Evolutionary conservation across 2,888 invertebrate species (phyloP).

Genomic region (Xestia xanthographa): DNA sequence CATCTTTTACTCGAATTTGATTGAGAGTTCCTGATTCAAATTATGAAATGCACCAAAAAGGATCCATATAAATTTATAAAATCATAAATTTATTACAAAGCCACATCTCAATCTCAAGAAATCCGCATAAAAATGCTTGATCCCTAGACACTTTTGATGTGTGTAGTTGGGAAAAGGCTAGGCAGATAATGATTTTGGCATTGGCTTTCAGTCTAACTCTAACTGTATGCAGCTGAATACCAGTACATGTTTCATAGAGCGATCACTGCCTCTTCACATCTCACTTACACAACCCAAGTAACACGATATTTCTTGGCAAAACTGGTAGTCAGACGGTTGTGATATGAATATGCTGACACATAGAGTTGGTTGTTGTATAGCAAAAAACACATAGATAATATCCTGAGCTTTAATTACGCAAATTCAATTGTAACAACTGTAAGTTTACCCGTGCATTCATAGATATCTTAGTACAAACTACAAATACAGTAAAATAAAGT

Average conservation of each 20-base stretch:
- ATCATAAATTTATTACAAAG: no score
- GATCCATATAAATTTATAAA: no score
- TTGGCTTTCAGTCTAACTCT: background rate
- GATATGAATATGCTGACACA: background rate
- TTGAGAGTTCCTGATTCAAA: no score
- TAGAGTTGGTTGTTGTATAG: background rate
- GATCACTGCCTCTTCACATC: background rate
- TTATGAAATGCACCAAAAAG: no score
- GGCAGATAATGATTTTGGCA: no score
- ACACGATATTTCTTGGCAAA: background rate
- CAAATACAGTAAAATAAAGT: constrained; percentile 33
- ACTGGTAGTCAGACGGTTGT: background rate
- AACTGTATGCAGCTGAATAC: background rate
- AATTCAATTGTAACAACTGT: constrained; percentile 9
- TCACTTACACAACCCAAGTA: background rate
- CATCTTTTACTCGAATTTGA: no score
- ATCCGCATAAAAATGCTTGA: no score
- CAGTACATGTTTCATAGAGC: background rate
- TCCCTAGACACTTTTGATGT: no score
- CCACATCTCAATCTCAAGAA: no score
- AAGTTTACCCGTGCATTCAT: background rate
- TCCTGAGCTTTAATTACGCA: constrained; percentile 1
- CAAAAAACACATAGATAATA: background rate
- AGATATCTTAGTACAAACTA: constrained; percentile 15
- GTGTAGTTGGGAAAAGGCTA: no score